Evolutionary conservation across 2,797 vertebrate genomes (phyloP).

Genomic region (Pantherophis alleghaniensis): DNA sequence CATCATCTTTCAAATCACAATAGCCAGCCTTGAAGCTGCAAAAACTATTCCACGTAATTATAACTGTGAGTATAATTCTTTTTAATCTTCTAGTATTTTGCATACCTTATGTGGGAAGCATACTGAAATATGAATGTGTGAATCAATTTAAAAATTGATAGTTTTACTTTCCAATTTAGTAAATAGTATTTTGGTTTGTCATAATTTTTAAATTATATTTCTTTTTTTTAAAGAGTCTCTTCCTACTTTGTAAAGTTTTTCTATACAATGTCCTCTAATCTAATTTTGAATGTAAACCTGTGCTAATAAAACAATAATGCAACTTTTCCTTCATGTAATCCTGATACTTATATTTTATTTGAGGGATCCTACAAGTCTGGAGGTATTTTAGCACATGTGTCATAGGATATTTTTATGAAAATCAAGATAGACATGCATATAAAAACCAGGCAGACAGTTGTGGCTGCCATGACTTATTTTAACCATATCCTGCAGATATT

Average conservation of each 20-base stretch:
- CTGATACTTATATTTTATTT: background rate
- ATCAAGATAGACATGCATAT: background rate
- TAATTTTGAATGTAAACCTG: background rate
- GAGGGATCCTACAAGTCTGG: background rate
- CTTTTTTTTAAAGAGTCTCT: background rate
- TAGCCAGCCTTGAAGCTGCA: constrained; percentile 89
- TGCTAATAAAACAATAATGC: background rate
- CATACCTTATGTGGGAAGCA: background rate
- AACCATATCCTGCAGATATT: background rate
- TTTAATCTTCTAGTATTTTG: constrained; percentile 11
- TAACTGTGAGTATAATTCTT: constrained; percentile 87
- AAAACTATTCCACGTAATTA: constrained; percentile 78
- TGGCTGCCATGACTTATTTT: background rate
- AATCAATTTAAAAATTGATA: background rate
- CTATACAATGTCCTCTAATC: background rate
- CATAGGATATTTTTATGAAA: background rate
- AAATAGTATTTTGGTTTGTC: background rate
- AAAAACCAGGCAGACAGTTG: background rate
- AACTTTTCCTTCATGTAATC: background rate
- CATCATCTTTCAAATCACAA: constrained; percentile 95
- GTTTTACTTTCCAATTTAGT: background rate
- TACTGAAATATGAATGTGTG: background rate
- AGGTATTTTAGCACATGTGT: background rate
- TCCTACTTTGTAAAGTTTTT: background rate
- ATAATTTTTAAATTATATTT: background rate